phyloP scores from a whole-genome alignment of 2,797 vertebrate genomes.

The Falco concolor region DNA sequence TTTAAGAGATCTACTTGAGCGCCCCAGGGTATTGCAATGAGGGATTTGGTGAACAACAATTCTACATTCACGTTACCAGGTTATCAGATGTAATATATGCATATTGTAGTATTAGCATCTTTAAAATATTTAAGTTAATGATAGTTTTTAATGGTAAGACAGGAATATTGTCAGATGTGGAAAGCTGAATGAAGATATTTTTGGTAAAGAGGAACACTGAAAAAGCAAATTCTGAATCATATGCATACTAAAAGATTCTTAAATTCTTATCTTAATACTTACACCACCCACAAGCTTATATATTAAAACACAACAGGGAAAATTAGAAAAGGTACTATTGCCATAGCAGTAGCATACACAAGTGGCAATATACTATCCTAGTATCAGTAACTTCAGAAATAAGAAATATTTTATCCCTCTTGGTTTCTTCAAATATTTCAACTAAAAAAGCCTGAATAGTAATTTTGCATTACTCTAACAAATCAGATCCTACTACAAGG shows the following conservation, averaged over 20 bases:
- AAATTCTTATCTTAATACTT: not conserved
- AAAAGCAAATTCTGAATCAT: not conserved
- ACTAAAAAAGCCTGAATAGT: not conserved
- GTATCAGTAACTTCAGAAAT: not conserved
- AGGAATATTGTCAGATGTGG: not conserved
- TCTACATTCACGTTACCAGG: not conserved
- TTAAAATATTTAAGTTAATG: not conserved
- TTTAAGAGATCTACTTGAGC: not conserved
- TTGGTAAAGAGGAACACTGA: not conserved
- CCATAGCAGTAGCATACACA: not conserved
- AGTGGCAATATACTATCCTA: not conserved
- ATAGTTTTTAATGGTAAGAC: not conserved
- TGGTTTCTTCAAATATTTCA: not conserved
- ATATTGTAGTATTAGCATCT: not conserved
- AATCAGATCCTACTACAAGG: not conserved
- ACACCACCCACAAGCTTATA: not conserved
- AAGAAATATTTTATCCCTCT: not conserved
- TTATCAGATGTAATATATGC: not conserved
- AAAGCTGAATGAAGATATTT: not conserved
- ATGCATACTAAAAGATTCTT: not conserved
- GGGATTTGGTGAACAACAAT: not conserved
- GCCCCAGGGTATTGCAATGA: not conserved
- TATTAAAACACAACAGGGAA: not conserved
- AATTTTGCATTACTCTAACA: not conserved
- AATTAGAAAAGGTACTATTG: not conserved